Evolutionary conservation across 2,797 vertebrate species (phyloP).

Genomic region (Melanotaenia boesemani): DNA sequence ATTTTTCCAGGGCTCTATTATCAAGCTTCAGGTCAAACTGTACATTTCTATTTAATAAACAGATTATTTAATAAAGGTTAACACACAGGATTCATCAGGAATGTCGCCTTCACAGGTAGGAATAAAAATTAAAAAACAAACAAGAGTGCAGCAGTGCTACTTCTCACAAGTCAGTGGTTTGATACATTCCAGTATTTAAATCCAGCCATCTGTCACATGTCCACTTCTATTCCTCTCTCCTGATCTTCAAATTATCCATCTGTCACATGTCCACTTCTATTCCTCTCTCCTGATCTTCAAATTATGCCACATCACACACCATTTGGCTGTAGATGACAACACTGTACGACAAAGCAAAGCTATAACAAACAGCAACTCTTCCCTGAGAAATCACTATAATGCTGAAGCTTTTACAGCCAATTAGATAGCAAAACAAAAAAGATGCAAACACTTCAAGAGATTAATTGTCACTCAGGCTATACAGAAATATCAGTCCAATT

Average conservation of each 20-base stretch:
- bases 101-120: conserved; percentile 42
- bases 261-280: background rate
- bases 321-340: conserved; percentile 31
- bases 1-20: conserved; percentile 63
- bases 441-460: conserved; percentile 47
- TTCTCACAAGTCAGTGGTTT: conserved; percentile 38
- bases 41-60: conserved; percentile 41
- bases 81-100: conserved; percentile 46
- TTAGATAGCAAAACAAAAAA: conserved; percentile 37
- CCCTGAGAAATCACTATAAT: conserved; percentile 77
- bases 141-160: conserved; percentile 8
- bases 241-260: conserved; percentile 18
- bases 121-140: conserved; percentile 10
- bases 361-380: conserved; percentile 55
- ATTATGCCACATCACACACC: conserved; percentile 17
- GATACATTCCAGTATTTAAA: conserved; percentile 41
- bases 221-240: conserved; percentile 2
- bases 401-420: conserved; percentile 52
- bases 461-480: conserved; percentile 50
- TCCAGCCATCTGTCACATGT: conserved; percentile 7
- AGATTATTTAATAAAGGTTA: conserved; percentile 61
- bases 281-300: conserved; percentile 15
- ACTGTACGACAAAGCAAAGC: conserved; percentile 35
- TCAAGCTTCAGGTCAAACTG: conserved; percentile 37
- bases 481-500: conserved; percentile 85